Percentiles rank a stretch among this genome's conserved stretches.
phyloP scores from a whole-genome alignment of 2,888 invertebrate species.

The Neoscelio sp. region DNA sequence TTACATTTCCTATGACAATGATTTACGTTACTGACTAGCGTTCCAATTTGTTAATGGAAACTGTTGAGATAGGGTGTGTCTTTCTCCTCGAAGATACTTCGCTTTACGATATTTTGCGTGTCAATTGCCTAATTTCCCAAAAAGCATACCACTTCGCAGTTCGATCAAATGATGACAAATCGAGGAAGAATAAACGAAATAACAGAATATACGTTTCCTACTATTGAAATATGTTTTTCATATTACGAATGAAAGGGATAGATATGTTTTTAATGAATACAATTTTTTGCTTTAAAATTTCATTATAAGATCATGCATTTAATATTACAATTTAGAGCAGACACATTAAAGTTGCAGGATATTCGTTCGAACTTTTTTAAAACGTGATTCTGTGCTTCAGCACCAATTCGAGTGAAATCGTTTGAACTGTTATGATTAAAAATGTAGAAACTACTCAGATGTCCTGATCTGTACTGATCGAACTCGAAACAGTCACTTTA shows the following conservation, averaged over 20 bases:
- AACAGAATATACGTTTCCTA: not conserved
- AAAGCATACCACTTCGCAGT: not conserved
- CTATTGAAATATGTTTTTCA: too few relatives aligned
- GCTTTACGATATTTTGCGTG: too few relatives aligned
- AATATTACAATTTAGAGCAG: not conserved
- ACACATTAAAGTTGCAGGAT: constrained; percentile 8
- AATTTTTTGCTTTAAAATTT: too few relatives aligned
- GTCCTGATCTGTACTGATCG: constrained; percentile 16
- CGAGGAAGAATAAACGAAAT: not conserved
- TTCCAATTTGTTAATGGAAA: too few relatives aligned
- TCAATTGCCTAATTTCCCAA: constrained; percentile 21
- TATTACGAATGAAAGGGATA: too few relatives aligned
- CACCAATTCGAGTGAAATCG: constrained; percentile 12
- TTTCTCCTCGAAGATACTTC: not conserved
- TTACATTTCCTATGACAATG: too few relatives aligned
- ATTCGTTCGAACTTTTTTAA: constrained; percentile 16
- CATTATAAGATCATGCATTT: too few relatives aligned
- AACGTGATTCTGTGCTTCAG: not conserved
- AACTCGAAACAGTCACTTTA: constrained; percentile 18
- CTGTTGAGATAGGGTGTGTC: not conserved
- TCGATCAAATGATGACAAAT: not conserved
- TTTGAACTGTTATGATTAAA: constrained; percentile 24
- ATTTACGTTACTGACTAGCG: too few relatives aligned
- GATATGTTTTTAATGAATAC: too few relatives aligned
- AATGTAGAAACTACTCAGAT: constrained; percentile 22